Base-by-base conservation (phyloP, 2,113 vertebrate genomes). In the Gulo gulo region DNA sequence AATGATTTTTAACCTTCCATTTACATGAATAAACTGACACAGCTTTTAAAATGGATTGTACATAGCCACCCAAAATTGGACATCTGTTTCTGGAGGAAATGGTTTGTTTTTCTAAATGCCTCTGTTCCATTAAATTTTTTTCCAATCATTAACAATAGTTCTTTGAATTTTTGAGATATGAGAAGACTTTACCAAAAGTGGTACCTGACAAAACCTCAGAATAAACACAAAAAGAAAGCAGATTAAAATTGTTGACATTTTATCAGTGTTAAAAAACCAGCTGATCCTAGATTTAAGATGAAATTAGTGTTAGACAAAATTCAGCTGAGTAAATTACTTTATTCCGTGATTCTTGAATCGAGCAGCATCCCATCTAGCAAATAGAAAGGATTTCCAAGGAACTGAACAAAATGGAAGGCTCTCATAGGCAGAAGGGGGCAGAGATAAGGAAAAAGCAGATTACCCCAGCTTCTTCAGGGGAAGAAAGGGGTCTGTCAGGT, bases 81-180 rank as follows among this genome's bases (percentile, higher is more conserved):
- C 26, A 50, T 50, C 96, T 82, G 5, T 88, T 88, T 88, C 80
- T 84, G n/a, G 47, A 88, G 57, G 15, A 81, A 76, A 34, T 50
- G 67, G 29, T 78, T 96, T 82, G 20, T 18, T 79, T 90, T 65
- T 92, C 69, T 95, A 83, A 95, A 81, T 59, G 42, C 69, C 47
- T 93, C 71, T 57, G 59, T 81, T 57, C 57, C 7, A 0, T 92
- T 92, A 61, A 45, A 74, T 71, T 94, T 63, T 94, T 94, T 67
- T 15, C 45, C 3, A n/a, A 20, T 86, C 69, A 81, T 21, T 87
- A 16, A 34, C 3, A 52, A 2, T 81, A 59, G 23, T 93, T 61
- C 14, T 94, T 76, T 91, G 36, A 55, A 63, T 24, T 34, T 78
- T 59, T 69, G n/a, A 67, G n/a, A 67, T 16, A 4, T 55, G 15